Evolutionary conservation across 2,113 vertebrate species (phyloP), one percentile per base, ranked within the genome.

Genomic region (Solea solea): DNA sequence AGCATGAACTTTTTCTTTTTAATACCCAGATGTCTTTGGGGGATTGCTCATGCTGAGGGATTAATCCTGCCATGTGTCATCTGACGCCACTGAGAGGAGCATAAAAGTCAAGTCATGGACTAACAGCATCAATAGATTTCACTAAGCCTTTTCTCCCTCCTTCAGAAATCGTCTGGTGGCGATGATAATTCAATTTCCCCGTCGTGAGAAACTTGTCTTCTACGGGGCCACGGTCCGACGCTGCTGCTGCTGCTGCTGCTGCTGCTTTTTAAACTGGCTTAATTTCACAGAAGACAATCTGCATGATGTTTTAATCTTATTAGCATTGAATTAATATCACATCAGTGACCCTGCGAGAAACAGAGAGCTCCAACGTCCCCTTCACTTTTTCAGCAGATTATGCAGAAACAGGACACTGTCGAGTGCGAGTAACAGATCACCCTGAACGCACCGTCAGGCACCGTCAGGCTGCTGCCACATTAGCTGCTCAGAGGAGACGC

Each of bases 11-110:
- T 79, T 80, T 77, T 59, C 5, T 6, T 74, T 50, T 72, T 72
- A 25, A 53, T 75, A 86, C 81, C 59, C 78, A 89, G 63, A 88
- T 86, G 84, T 89, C 73, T 86, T 88, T 85, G 34, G 65, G 61
- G 87, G 87, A 92, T 92, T 91, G 92, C 82, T 59, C 71, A 65
- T 81, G 84, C 85, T 85, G 72, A 76, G 84, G 81, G 90, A 91
- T 89, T 91, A 87, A 82, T 82, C 64, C 79, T 74, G 58, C 65
- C 72, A 64, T 83, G 57, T 83, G 74, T 78, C 75, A 76, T 78
- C 54, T 86, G 75, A 89, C 74, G 78, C 75, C 76, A 69, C 78
- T 60, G 62, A 51, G 57, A 81, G 75, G 67, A 86, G 76, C 72
- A 72, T 78, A 82, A 71, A 82, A 86, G 77, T 87, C 82, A 81